phyloP scores from a whole-genome alignment of 2,888 invertebrate genomes.

The Pinctada fucata region DNA sequence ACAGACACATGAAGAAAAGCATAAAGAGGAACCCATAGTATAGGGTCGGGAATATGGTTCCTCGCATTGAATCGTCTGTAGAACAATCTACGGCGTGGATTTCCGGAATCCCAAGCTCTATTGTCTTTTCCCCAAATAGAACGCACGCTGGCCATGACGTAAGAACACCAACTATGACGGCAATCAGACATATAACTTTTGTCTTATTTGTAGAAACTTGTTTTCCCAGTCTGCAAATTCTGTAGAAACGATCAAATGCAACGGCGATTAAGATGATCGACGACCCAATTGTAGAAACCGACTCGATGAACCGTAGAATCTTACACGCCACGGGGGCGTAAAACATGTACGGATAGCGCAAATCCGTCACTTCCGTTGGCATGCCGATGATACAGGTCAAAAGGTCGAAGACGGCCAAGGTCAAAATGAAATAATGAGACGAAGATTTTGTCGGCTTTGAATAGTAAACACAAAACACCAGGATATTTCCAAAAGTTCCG shows the following conservation, averaged over 20 bases:
- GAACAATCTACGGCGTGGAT: slow-evolving; percentile 66
- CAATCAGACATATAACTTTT: slow-evolving; percentile 59
- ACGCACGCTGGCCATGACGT: slow-evolving; percentile 67
- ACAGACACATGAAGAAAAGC: slow-evolving; percentile 62
- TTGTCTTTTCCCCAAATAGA: slow-evolving; percentile 63
- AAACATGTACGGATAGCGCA: slow-evolving; percentile 69
- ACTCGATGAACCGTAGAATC: slow-evolving; percentile 66
- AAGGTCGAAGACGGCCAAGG: slow-evolving; percentile 67
- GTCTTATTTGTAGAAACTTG: slow-evolving; percentile 62
- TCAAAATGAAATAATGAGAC: slow-evolving; percentile 69
- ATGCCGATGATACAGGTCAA: slow-evolving; percentile 69
- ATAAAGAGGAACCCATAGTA: slow-evolving; percentile 69
- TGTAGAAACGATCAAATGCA: slow-evolving; percentile 67
- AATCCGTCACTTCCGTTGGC: slow-evolving; percentile 71
- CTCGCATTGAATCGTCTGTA: slow-evolving; percentile 65
- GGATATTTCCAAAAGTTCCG: slow-evolving; percentile 65
- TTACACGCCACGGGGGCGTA: slow-evolving; percentile 67
- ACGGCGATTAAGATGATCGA: slow-evolving; percentile 65
- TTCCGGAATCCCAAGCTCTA: slow-evolving; percentile 49
- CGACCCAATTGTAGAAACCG: slow-evolving; percentile 69
- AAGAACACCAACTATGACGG: slow-evolving; percentile 60
- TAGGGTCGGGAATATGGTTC: slow-evolving; percentile 64
- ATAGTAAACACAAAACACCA: slow-evolving; percentile 68
- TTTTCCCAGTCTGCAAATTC: slow-evolving; percentile 67
- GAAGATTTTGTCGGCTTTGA: slow-evolving; percentile 62